Evolutionary conservation across 2,888 invertebrate species (phyloP).

Genomic region (Anticlea derivata): DNA sequence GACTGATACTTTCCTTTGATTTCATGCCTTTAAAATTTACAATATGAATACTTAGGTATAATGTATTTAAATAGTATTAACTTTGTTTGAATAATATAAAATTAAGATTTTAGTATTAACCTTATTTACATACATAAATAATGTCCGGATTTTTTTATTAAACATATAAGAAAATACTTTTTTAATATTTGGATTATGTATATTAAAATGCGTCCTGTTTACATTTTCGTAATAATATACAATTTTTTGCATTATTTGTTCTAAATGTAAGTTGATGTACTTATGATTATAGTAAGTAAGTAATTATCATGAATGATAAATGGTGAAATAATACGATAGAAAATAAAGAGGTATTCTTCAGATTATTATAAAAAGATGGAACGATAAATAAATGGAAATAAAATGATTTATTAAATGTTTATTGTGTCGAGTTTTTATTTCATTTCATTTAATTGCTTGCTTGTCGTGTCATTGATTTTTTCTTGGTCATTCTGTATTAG

Average conservation of each 20-base stretch:
- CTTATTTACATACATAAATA: slow-evolving; percentile 10
- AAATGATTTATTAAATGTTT: slow-evolving; percentile 61
- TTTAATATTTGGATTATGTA: slow-evolving; percentile 33
- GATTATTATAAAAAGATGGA: slow-evolving; percentile 51
- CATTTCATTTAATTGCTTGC: too few relatives aligned
- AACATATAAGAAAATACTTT: slow-evolving; percentile 15
- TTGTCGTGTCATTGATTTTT: too few relatives aligned
- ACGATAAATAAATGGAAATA: slow-evolving; percentile 53
- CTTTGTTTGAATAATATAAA: not conserved
- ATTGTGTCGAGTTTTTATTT: slow-evolving; percentile 9
- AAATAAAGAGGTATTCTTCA: slow-evolving; percentile 61
- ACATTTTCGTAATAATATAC: slow-evolving; percentile 61
- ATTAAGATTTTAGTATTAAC: slow-evolving; percentile 4
- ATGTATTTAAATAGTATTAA: not conserved
- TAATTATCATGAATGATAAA: slow-evolving; percentile 40
- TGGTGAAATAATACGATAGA: slow-evolving; percentile 41
- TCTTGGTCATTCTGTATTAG: too few relatives aligned
- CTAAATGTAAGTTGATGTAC: slow-evolving; percentile 49
- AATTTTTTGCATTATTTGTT: slow-evolving; percentile 51
- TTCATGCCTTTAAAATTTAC: not conserved
- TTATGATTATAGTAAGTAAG: slow-evolving; percentile 43
- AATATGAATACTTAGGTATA: not conserved
- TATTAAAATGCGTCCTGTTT: slow-evolving; percentile 57
- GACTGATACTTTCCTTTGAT: slow-evolving; percentile 7
- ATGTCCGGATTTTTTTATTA: slow-evolving; percentile 19